Evolutionary conservation across 1,140 invertebrate genomes (phyloP).

Genomic region (Leptopilina clavipes): DNA sequence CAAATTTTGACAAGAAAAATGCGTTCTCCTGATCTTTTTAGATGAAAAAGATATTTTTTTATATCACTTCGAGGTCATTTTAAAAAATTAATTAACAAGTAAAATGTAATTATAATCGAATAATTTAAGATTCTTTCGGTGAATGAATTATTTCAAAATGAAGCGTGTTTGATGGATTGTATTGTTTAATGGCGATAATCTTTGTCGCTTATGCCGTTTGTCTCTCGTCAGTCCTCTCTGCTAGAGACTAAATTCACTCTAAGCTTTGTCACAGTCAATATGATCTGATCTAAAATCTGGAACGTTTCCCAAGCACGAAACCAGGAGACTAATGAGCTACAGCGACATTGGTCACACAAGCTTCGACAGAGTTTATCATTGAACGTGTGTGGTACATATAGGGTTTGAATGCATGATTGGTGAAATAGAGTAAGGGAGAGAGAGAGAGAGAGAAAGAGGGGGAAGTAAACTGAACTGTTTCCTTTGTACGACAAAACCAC

Average conservation of each 20-base stretch:
- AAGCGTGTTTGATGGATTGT: no score
- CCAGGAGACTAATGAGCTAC: conserved; percentile 26
- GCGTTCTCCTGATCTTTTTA: no score
- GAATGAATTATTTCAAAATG: no score
- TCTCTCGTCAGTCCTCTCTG: background rate
- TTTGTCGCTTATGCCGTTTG: conserved; percentile 14
- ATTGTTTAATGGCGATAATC: background rate
- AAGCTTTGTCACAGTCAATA: conserved; percentile 17
- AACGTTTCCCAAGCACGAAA: conserved; percentile 15
- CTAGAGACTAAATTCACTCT: background rate
- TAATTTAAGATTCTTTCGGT: no score
- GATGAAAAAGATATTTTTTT: no score
- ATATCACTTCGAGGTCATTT: no score
- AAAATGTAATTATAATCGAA: no score
- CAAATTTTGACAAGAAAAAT: conserved; percentile 31
- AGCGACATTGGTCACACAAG: conserved; percentile 10
- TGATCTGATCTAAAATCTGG: conserved; percentile 25
- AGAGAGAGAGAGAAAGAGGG: background rate
- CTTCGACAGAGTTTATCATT: conserved; percentile 13
- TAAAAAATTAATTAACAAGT: no score
- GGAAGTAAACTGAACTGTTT: conserved; percentile 23
- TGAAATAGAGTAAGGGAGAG: conserved; percentile 8
- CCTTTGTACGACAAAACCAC: conserved; percentile 19
- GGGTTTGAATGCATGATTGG: conserved; percentile 25
- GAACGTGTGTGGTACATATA: background rate